Conservation (phyloP, 2,888 invertebrate genomes). For the Parascotia fuliginaria region DNA sequence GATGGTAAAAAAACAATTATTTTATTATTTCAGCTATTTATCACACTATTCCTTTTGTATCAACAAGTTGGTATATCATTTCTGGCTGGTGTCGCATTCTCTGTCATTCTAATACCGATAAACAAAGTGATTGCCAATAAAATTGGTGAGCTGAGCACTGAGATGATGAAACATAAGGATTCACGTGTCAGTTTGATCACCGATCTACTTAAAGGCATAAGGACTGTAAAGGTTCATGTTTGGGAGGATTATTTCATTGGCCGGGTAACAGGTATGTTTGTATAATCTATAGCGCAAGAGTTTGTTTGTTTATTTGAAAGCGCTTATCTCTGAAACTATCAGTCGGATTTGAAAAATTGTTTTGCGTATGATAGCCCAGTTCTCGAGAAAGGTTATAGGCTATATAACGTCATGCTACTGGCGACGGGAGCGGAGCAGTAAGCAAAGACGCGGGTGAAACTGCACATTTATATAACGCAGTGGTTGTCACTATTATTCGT, state of each 20-base stretch:
- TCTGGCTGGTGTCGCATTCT: constrained; percentile 95
- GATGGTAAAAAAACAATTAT: neutral
- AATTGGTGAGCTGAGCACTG: constrained; percentile 93
- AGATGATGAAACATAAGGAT: constrained; percentile 97
- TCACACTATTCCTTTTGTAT: constrained; percentile 93
- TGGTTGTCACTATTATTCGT: too few species aligned
- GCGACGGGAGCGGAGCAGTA: too few species aligned
- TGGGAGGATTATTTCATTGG: constrained; percentile 96
- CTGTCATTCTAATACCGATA: constrained; percentile 95
- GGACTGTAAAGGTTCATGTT: constrained; percentile 95
- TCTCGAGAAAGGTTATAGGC: too few species aligned
- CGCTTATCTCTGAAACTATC: too few species aligned
- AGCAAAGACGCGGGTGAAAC: too few species aligned
- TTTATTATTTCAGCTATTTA: constrained; percentile 86
- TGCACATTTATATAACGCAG: too few species aligned
- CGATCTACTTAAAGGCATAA: constrained; percentile 94
- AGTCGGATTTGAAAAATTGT: too few species aligned
- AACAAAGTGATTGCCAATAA: constrained; percentile 95
- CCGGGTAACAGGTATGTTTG: constrained; percentile 88
- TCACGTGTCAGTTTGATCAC: constrained; percentile 93
- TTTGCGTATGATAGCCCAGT: too few species aligned
- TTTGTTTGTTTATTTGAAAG: too few species aligned
- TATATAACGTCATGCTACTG: too few species aligned
- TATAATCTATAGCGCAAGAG: too few species aligned
- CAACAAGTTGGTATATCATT: constrained; percentile 96